These are phyloP conservation scores for Pangasius djambal DNA, from an alignment of 2,797 vertebrate genomes.

Conservation along the genomic window DNA sequence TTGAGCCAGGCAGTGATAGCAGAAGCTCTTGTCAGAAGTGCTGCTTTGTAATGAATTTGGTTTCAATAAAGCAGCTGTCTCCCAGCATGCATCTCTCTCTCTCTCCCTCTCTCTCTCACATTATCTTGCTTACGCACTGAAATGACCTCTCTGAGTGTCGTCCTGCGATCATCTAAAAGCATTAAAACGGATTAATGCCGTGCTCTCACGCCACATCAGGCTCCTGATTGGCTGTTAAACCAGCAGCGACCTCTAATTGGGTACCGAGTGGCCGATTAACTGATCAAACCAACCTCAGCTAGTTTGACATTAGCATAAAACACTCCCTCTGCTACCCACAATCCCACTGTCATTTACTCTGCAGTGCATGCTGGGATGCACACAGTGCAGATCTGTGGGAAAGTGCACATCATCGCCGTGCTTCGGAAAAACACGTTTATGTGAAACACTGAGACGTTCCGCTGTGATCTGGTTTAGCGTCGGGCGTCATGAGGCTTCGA, in stretches of 20 bases:
- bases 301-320: neutral
- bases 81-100: neutral
- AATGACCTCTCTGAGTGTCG: neutral
- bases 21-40: neutral
- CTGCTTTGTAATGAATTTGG: conserved; percentile 22
- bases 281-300: neutral
- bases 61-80: conserved; percentile 24
- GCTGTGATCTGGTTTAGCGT: neutral
- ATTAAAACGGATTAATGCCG: neutral
- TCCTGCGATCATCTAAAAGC: conserved; percentile 1
- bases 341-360: neutral
- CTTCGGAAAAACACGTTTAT: neutral
- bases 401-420: neutral
- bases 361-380: neutral
- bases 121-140: neutral
- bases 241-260: conserved; percentile 9
- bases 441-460: neutral
- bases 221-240: conserved; percentile 14
- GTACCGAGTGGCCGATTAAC: conserved; percentile 13
- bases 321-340: neutral
- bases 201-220: conserved; percentile 7
- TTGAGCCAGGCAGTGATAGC: conserved; percentile 2
- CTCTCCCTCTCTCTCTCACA: neutral
- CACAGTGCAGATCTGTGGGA: neutral
- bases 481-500: neutral